A percentile compares a stretch with the other conserved stretches of the same genome.
Conservation (phyloP, 2,797 vertebrate genomes). For the Malacoraja senta region DNA sequence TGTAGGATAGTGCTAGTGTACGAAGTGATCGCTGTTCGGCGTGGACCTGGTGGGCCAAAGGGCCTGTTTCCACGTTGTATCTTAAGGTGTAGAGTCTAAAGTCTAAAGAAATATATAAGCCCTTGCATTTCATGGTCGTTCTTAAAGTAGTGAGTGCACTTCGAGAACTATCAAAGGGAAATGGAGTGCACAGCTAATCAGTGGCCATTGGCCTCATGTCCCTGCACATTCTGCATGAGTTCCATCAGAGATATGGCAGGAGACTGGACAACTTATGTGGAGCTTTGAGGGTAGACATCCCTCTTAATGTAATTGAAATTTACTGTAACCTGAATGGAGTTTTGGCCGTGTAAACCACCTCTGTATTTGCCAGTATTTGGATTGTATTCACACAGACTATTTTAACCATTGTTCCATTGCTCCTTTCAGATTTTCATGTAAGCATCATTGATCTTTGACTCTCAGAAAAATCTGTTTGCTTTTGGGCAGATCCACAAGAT, state of each 20-base stretch:
- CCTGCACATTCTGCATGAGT: neutral
- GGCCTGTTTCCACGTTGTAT: no score
- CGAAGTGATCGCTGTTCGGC: no score
- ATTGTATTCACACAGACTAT: neutral
- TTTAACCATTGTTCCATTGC: neutral
- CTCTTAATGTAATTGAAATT: neutral
- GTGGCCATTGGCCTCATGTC: neutral
- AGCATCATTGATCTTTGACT: neutral
- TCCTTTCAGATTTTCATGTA: conserved; percentile 15
- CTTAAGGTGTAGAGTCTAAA: no score
- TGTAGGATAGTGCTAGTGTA: no score
- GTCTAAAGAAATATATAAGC: neutral
- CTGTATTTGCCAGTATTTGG: neutral
- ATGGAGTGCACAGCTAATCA: neutral
- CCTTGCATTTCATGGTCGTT: neutral
- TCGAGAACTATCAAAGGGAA: neutral
- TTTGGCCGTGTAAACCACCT: neutral
- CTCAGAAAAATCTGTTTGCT: neutral
- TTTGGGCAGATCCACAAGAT: neutral
- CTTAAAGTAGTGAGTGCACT: neutral
- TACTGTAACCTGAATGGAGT: neutral
- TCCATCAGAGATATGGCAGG: neutral
- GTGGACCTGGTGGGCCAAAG: no score
- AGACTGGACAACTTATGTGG: neutral
- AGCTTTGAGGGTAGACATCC: neutral